Conservation (phyloP, 2,888 invertebrate species). For the Phortica magna region DNA sequence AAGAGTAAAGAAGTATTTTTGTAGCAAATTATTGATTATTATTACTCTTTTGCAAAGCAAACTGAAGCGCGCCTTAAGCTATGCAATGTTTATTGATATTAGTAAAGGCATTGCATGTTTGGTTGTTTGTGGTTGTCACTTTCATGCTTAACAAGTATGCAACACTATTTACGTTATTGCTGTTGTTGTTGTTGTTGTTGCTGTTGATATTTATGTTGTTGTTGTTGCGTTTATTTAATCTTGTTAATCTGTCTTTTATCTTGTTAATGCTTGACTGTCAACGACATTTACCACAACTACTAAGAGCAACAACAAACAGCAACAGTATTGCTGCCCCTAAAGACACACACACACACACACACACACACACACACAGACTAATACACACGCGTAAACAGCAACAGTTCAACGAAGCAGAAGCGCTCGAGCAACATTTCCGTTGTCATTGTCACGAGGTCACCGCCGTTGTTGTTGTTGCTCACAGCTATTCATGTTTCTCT, state of each 20-base stretch:
- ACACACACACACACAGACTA: background rate
- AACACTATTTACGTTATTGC: constrained; percentile 13
- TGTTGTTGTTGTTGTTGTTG: background rate
- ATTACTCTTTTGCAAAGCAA: constrained; percentile 23
- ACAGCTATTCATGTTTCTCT: constrained; percentile 20
- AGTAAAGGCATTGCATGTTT: background rate
- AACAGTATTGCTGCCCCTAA: background rate
- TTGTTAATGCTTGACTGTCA: constrained; percentile 52
- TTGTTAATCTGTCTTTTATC: constrained; percentile 68
- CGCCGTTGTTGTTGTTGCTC: background rate
- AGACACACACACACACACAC: background rate
- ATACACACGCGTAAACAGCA: background rate
- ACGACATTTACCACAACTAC: constrained; percentile 31
- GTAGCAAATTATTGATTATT: constrained; percentile 22
- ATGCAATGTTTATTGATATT: background rate
- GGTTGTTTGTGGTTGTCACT: background rate
- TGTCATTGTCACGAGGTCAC: constrained; percentile 4
- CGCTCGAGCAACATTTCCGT: background rate
- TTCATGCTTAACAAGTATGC: background rate
- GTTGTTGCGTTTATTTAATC: constrained; percentile 57
- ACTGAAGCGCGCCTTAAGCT: background rate
- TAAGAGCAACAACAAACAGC: background rate
- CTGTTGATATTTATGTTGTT: constrained; percentile 16
- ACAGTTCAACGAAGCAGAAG: background rate
- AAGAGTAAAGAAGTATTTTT: background rate